Conservation (phyloP, 2,797 vertebrate species). For the Anas georgica region DNA sequence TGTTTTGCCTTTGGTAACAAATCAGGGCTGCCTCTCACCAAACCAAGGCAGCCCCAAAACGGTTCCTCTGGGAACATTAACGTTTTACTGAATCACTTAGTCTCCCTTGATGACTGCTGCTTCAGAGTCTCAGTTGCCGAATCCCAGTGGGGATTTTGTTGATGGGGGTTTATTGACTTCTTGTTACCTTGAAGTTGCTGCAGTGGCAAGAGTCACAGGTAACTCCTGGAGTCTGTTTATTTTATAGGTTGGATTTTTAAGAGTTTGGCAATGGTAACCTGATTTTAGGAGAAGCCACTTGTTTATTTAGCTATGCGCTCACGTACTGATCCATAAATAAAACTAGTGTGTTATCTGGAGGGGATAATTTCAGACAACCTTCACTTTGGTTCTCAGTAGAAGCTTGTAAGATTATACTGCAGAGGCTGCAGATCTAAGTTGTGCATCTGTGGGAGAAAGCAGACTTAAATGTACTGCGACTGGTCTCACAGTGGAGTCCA, state of each 20-base stretch:
- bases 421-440: not conserved
- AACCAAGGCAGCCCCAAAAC: constrained; percentile 12
- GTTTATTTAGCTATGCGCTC: constrained; percentile 16
- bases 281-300: constrained; percentile 29
- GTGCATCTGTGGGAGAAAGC: not conserved
- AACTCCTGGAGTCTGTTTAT: constrained; percentile 64
- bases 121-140: constrained; percentile 9
- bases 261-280: constrained; percentile 27
- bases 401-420: not conserved
- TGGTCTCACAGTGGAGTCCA: not conserved
- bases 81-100: constrained; percentile 49
- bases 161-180: constrained; percentile 59
- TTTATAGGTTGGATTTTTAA: constrained; percentile 60
- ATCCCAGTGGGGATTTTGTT: constrained; percentile 53
- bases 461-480: not conserved
- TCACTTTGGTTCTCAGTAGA: not conserved
- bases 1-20: not conserved
- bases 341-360: not conserved
- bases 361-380: not conserved
- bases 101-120: constrained; percentile 38
- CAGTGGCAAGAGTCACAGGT: not conserved
- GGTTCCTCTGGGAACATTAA: constrained; percentile 45
- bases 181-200: constrained; percentile 51
- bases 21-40: constrained; percentile 5
- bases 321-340: constrained; percentile 17